Evolutionary conservation across 2,797 vertebrate species (phyloP).

Genomic region (Cuculus canorus): DNA sequence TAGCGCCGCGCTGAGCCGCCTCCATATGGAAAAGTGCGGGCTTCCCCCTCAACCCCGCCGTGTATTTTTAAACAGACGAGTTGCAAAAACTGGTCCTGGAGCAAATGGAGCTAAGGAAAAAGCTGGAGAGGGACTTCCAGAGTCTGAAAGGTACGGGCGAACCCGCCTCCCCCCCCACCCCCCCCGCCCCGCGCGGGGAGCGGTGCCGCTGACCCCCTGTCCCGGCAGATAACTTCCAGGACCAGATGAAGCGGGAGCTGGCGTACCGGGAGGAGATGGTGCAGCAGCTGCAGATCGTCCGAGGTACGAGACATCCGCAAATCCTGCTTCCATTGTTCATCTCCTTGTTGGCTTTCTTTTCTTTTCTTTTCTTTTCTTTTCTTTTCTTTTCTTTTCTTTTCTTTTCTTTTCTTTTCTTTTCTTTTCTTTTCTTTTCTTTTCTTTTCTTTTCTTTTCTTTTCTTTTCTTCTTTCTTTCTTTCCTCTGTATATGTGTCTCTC

Average conservation of each 20-base stretch:
- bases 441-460: background rate
- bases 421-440: background rate
- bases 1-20: conserved; percentile 35
- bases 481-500: too few species aligned
- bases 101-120: conserved; percentile 97
- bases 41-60: background rate
- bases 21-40: conserved; percentile 36
- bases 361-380: background rate
- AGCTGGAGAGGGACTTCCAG: conserved; percentile 96
- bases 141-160: conserved; percentile 91
- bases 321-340: fast-evolving
- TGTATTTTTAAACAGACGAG: conserved; percentile 83
- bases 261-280: conserved; percentile 99
- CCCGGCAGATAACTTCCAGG: conserved; percentile 96
- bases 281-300: conserved; percentile 97
- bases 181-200: background rate
- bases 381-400: background rate
- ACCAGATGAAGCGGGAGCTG: conserved; percentile 99
- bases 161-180: too few species aligned
- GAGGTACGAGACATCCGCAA: conserved; percentile 80
- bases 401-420: background rate
- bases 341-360: too few species aligned
- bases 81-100: conserved; percentile 95
- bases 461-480: background rate
- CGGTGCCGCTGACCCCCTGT: background rate